Conservation (phyloP, 53 echinoderm and acorn worm species). For the Apostichopus leukothele region DNA sequence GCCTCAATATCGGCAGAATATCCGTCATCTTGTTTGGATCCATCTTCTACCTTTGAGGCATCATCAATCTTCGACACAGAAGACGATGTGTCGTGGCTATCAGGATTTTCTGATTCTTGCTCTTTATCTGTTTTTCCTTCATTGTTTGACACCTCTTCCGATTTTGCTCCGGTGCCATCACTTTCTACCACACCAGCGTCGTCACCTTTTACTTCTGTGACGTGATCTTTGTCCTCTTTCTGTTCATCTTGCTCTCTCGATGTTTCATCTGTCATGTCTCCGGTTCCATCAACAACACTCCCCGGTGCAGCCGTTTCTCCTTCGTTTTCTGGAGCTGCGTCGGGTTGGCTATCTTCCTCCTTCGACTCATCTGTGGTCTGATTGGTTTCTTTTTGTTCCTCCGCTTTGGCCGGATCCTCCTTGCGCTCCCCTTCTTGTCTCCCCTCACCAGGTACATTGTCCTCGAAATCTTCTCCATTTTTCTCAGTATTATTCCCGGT, state of each 20-base stretch:
- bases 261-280: neutral
- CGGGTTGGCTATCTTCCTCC: neutral
- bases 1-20: slow-evolving; percentile 31
- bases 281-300: neutral
- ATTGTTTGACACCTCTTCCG: neutral
- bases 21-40: neutral
- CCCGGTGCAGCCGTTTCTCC: neutral
- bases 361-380: neutral
- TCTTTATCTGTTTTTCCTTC: neutral
- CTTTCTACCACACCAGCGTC: neutral
- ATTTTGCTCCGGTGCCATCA: neutral
- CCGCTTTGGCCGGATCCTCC: neutral
- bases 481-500: neutral
- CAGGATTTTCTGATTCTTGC: neutral
- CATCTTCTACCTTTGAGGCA: neutral
- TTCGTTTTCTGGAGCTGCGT: neutral
- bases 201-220: neutral
- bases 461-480: neutral
- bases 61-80: slow-evolving; percentile 20
- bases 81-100: neutral
- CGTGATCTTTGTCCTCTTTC: neutral
- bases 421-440: slow-evolving; percentile 15
- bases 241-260: neutral
- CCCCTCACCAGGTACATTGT: neutral
- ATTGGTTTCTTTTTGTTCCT: neutral